Evolutionary conservation across 2,113 vertebrate species (phyloP).

Genomic region (Oncorhynchus gorbuscha): DNA sequence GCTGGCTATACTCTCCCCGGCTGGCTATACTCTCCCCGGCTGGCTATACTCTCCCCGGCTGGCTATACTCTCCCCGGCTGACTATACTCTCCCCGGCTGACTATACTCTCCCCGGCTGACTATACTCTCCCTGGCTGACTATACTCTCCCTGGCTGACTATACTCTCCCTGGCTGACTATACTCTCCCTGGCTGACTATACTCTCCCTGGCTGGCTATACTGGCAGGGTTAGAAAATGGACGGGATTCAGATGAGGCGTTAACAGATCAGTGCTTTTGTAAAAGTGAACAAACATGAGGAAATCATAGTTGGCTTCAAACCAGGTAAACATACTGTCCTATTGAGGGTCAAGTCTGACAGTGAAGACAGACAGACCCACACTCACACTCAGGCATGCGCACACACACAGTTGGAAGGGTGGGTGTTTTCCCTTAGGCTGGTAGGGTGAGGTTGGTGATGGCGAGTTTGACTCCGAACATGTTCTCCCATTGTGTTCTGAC

Average conservation of each 20-base stretch:
- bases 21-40: no score
- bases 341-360: conserved; percentile 1
- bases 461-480: conserved; percentile 83
- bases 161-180: no score
- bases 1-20: no score
- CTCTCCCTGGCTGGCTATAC: conserved; percentile 17
- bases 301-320: conserved; percentile 18
- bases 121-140: no score
- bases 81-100: no score
- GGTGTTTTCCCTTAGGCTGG: conserved; percentile 7
- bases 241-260: conserved; percentile 29
- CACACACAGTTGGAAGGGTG: background rate
- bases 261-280: conserved; percentile 40
- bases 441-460: conserved; percentile 55
- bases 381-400: background rate
- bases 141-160: no score
- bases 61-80: no score
- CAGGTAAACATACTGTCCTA: background rate
- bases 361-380: background rate
- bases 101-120: no score
- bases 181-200: no score
- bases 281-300: conserved; percentile 38
- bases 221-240: background rate
- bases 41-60: no score
- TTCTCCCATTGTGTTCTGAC: conserved; percentile 84